Base-by-base conservation (phyloP, 2,797 vertebrate genomes). In the Rhyacichthys aspro region DNA sequence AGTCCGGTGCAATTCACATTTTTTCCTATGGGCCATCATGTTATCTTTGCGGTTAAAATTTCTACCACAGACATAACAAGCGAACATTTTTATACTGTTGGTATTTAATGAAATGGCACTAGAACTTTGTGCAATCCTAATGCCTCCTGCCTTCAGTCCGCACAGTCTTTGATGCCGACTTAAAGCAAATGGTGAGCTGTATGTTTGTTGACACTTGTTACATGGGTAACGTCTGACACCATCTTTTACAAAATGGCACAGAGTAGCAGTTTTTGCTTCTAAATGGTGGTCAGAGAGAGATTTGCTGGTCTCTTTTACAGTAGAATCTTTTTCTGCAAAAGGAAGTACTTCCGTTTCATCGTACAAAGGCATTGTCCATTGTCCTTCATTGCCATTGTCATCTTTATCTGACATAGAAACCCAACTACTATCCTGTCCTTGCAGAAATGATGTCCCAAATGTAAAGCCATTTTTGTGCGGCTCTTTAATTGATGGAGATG, bases 121-220 rank as follows among this genome's bases (percentile, higher is more conserved):
- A 54, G 11, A 80, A 39, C 17, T 74, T 42, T 66, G 81, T 10
- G 63, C 43, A 9, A 33, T 16, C 5, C 48, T 74, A 7, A 59
- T 46, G 15, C 56, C 75, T 10, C 60, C 70, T 7, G 79, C 72
- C 59, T 77, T 78, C 37, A 84, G 79, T 46, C 90, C 72, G 84
- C 94, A 89, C 7, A 92, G 74, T 34, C 84, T 86, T n/a, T 94
- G 85, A 64, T 95, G 94, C 4, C 92, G 89, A n/a, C 91, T 92
- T 49, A 94, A 68, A 15, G 89, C 93, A 17, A 84, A 86, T 0
- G 82, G 75, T 0, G 91, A 86, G 32, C 91, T 91, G 44, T 92
- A 93, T 16, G 88, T 92, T 81, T 88, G 91, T 58, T 91, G 91
- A 76, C 92, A 93, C n/a, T 81, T 79, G 48, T 72, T 86, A 59